phyloP scores from a whole-genome alignment of 2,797 vertebrate genomes.

The Danio aesculapii region DNA sequence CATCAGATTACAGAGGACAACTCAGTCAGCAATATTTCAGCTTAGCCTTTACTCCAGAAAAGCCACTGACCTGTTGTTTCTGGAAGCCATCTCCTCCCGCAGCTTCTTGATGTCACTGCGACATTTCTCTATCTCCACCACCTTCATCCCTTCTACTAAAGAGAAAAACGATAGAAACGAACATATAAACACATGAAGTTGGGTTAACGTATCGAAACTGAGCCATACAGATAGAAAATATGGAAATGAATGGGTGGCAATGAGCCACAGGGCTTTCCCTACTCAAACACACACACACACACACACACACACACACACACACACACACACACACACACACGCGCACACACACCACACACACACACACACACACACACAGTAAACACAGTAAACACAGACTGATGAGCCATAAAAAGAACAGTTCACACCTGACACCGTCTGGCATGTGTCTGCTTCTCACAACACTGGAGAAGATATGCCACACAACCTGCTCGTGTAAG shows the following conservation, averaged over 20 bases:
- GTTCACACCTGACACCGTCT: conserved; percentile 4
- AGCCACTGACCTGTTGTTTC: conserved; percentile 77
- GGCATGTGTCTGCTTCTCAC: not conserved
- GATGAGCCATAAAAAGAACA: conserved; percentile 30
- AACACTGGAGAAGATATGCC: not conserved
- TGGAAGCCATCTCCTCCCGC: conserved; percentile 89
- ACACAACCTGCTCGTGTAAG: not conserved
- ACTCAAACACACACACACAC: conserved; percentile 11
- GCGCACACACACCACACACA: conserved; percentile 24
- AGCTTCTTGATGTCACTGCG: conserved; percentile 93
- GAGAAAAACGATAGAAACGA: not conserved
- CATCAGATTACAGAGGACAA: not conserved
- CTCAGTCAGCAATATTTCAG: not conserved
- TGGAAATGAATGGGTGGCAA: conserved; percentile 23
- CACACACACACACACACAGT: not conserved
- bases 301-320: too few species aligned
- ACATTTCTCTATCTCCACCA: conserved; percentile 97
- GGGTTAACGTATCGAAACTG: conserved; percentile 22
- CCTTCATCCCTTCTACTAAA: conserved; percentile 93
- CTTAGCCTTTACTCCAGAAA: not conserved
- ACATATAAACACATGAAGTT: not conserved
- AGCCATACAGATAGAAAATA: not conserved
- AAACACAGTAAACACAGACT: not conserved
- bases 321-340: too few species aligned
- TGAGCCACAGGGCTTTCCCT: conserved; percentile 23